Evolutionary conservation across 2,888 invertebrate species (phyloP), one percentile per base, ranked within the genome.

Genomic region (Epinotia ramella): DNA sequence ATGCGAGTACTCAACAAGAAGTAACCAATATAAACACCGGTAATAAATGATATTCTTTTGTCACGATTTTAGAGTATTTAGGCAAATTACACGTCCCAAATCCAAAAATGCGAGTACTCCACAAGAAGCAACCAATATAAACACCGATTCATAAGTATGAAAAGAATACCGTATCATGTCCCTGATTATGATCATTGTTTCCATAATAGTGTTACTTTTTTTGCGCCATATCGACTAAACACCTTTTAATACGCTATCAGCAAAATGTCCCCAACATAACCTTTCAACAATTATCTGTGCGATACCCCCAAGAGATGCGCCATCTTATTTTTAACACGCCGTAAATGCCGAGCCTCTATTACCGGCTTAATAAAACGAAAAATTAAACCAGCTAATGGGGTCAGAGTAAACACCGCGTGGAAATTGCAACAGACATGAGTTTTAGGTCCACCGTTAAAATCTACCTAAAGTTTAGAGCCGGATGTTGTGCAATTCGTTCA

Each of bases 291-390:
- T 68, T 24, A 68, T 68, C 57, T 46, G 68, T 59, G 20, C 64
- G 44, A 46, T 59, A 73, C 69, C 65, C 65, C 28, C 66, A 24
- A 49, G 65, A 57, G 68, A 44, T 28, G 70, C 74, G 59, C 70
- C 70, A 71, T 71, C 53, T 71, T 71, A 66, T 76, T 66, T 76
- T 66, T 62, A 76, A 62, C 66, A 24, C 49, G 18, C 18, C 46
- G 44, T 73, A 66, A 71, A 71, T 71, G 65, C 60, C 65, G 44
- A 60, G 49, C 66, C 53, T 53, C 64, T 64, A 66, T 67, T 71
- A 60, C 66, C 74, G 75, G 75, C 66, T 71, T 71, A 65, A 66
- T 76, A 71, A 76, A 76, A 76, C 71, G 75, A 71, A 76, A 76
- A 76, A 71, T 76, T 71, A 59, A 53, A 62, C 71, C 71, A 12